Percentiles rank a stretch among this genome's conserved stretches.
phyloP scores from a whole-genome alignment of 2,797 vertebrate genomes.

The Centropyge bicolor region DNA sequence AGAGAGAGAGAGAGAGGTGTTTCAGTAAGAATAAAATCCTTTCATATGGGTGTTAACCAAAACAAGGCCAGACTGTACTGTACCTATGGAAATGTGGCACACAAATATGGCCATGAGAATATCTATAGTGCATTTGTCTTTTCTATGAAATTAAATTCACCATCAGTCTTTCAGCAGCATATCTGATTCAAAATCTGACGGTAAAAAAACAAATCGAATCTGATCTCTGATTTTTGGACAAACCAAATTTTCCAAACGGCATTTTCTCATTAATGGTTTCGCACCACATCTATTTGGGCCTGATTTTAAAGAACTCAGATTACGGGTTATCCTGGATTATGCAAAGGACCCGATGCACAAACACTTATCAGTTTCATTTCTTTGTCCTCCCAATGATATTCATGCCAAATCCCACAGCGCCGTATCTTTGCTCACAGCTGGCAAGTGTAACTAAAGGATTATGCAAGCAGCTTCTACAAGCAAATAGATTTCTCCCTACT shows the following conservation, averaged over 20 bases:
- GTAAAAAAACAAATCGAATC: slow-evolving; percentile 17
- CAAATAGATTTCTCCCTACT: slow-evolving; percentile 90
- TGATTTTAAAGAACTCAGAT: slow-evolving; percentile 82
- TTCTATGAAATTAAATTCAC: slow-evolving; percentile 12
- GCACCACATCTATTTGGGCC: slow-evolving; percentile 69
- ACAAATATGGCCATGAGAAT: slow-evolving; percentile 30
- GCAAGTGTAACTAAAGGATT: slow-evolving; percentile 95
- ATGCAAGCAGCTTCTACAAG: slow-evolving; percentile 89
- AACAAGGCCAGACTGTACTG: slow-evolving; percentile 46
- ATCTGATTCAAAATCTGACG: not conserved
- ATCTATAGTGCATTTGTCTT: slow-evolving; percentile 2
- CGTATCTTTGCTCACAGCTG: slow-evolving; percentile 97
- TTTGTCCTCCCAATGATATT: slow-evolving; percentile 90
- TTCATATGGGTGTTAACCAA: slow-evolving; percentile 42
- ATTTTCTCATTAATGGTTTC: slow-evolving; percentile 68
- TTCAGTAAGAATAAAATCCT: slow-evolving; percentile 43
- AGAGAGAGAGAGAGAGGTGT: slow-evolving; percentile 8
- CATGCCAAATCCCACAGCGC: slow-evolving; percentile 86
- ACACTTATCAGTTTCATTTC: slow-evolving; percentile 89
- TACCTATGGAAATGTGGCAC: slow-evolving; percentile 30
- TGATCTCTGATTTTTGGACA: slow-evolving; percentile 55
- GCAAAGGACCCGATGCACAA: slow-evolving; percentile 83
- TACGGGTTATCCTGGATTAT: slow-evolving; percentile 87
- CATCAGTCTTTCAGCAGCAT: not conserved
- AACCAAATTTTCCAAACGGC: slow-evolving; percentile 49